phyloP scores from a whole-genome alignment of 1,140 invertebrate species.

The Meloidogyne exigua region DNA sequence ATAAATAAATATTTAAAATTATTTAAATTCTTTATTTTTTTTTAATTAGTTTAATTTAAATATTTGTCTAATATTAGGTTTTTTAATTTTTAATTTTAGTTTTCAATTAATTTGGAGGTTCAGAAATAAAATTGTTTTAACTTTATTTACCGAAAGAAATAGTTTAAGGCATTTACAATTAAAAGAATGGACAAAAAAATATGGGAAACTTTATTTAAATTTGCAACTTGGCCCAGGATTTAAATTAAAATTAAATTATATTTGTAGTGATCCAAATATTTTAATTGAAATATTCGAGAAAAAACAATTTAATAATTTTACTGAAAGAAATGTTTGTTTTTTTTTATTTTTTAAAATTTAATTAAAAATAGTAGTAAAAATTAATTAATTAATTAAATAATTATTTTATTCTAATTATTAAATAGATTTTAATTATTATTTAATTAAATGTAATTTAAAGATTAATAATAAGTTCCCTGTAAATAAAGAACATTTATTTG shows the following conservation, averaged over 20 bases:
- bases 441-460: no score
- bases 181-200: neutral
- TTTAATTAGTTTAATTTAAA: no score
- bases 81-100: neutral
- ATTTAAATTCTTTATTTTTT: no score
- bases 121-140: neutral
- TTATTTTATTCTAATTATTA: no score
- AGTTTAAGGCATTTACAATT: neutral
- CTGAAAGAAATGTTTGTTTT: neutral
- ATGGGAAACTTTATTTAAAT: neutral
- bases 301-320: neutral
- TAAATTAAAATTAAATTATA: neutral
- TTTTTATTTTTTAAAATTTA: neutral
- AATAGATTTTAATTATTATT: no score
- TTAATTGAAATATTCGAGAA: neutral
- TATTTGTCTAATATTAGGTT: no score
- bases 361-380: neutral
- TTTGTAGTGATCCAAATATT: constrained; percentile 2
- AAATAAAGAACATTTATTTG: neutral
- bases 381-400: no score
- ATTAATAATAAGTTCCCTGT: neutral
- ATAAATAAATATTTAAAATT: no score
- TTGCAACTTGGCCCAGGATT: neutral
- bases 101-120: neutral
- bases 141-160: neutral